Base-by-base conservation (phyloP, 2,797 vertebrate genomes). In the Lagocephalus sceleratus region DNA sequence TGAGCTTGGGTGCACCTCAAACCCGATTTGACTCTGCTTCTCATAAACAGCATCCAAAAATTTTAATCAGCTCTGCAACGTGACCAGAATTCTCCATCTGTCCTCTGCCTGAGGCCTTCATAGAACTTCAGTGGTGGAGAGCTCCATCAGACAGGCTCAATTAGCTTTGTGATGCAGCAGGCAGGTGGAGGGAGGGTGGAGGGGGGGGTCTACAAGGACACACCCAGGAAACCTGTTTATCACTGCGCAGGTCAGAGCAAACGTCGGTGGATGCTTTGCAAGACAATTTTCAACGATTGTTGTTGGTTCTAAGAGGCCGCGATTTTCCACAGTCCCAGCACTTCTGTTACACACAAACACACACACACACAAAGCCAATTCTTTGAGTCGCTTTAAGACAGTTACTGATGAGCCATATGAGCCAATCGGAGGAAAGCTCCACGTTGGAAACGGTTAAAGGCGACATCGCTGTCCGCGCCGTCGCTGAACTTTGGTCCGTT, bases 41-140 rank as follows among this genome's bases (percentile, higher is more conserved):
- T 72, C 55, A 65, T 52, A 40, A 60, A 55, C 22, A 60, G 53
- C 22, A 50, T 29, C 22, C 54, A 42, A 21, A 42, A 53, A 58
- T 58, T 52, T 58, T 75, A 67, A 63, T 75, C 75, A 73, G 50
- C 48, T 52, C 43, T 32, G 43, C 60, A 71, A 50, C 23, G 1
- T 35, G 51, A 66, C 40, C 47, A 14, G 11, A 29, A 48, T 42
- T 48, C 0, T 51, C 40, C n/a, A 45, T 29, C 20, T 15, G 10
- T 22, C 49, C 42, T 12, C 29, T 38, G 5, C 58, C 19, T 65
- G 42, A 76, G 23, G 23, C 23, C 4, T 4, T 4, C 4, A 7
- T 25, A 25, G 7, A 25, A 25, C 2, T 25, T 4, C 23, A 25
- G 23, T 5, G 23, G 23, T 25, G 7, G 7, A 2, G 23, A 25